Base-by-base conservation (phyloP, 2,888 invertebrate genomes). In the Lordiphosa fenestrarum region DNA sequence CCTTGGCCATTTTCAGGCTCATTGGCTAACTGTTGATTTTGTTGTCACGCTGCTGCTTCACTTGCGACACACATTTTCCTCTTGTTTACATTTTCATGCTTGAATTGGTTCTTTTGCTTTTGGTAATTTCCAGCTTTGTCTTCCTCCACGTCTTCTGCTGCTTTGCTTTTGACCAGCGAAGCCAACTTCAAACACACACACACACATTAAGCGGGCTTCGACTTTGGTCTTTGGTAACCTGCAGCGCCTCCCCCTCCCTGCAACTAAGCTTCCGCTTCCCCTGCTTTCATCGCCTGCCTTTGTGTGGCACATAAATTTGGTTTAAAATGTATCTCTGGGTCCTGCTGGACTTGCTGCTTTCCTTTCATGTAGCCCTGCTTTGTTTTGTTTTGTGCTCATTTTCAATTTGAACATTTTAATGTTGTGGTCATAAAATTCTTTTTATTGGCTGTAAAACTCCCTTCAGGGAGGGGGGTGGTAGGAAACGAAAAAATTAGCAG, bases 341-440 rank as follows among this genome's bases (percentile, higher is more conserved):
- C 33, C 39, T 19, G 53, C 49, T 48, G 49, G 51, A 51, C 56
- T 61, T 53, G 42, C 30, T 37, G 42, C 30, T 37, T 51, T 59
- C 47, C 57, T 77, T 67, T 71, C 50, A 57, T 53, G 69, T 41
- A 52, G 51, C 49, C 54, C 72, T 61, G 55, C 48, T 50, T 41
- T 58, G 53, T 70, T 81, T 84, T 66, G 71, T 84, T 73, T 81
- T 84, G 65, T 67, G 73, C 76, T 66, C 70, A 77, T 81, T 77
- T 77, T 77, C 77, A 77, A 77, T 77, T 77, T 77, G 74, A 84
- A 73, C 82, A 77, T 77, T 77, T 77, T 77, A 77, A 77, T 77
- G 82, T 77, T 77, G 84, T 77, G 84, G 84, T 77, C 84, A 77
- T 77, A 77, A 77, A 77, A 81, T 84, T 81, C 84, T 68, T 77